These are phyloP conservation scores for Phalera bucephala DNA, from an alignment of 2,888 invertebrate genomes.

Conservation along the genomic window DNA sequence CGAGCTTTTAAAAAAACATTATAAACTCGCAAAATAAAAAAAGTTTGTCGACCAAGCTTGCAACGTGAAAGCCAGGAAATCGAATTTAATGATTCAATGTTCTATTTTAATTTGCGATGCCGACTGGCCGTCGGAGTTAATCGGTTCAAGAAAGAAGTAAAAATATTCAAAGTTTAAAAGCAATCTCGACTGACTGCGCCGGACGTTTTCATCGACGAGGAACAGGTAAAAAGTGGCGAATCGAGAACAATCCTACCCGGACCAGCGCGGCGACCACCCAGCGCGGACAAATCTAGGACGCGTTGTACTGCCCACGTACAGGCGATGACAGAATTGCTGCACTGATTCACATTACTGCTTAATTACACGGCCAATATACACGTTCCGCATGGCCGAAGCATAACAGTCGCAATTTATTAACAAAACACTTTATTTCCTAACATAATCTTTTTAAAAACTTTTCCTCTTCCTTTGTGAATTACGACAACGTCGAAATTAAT, in stretches of 20 bases:
- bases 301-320: constrained; percentile 19
- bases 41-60: too few relatives aligned
- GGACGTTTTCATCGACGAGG: constrained; percentile 26
- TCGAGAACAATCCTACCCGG: constrained; percentile 40
- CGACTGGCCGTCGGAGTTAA: constrained; percentile 28
- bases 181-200: constrained; percentile 30
- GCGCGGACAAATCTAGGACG: constrained; percentile 42
- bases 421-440: constrained; percentile 4
- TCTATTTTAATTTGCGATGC: constrained; percentile 43
- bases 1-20: constrained; percentile 1
- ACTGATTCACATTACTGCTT: constrained; percentile 12
- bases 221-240: constrained; percentile 44
- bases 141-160: constrained; percentile 34
- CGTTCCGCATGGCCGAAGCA: background rate
- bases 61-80: constrained; percentile 25
- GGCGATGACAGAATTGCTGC: constrained; percentile 20
- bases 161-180: constrained; percentile 42
- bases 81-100: constrained; percentile 36
- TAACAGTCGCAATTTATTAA: background rate
- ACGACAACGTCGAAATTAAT: constrained; percentile 16
- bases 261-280: constrained; percentile 35
- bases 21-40: constrained; percentile 6
- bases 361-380: constrained; percentile 8
- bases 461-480: too few relatives aligned
- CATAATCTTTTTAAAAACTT: constrained; percentile 5